Evolutionary conservation across 2,797 vertebrate genomes (phyloP).

Genomic region (Helarctos malayanus): DNA sequence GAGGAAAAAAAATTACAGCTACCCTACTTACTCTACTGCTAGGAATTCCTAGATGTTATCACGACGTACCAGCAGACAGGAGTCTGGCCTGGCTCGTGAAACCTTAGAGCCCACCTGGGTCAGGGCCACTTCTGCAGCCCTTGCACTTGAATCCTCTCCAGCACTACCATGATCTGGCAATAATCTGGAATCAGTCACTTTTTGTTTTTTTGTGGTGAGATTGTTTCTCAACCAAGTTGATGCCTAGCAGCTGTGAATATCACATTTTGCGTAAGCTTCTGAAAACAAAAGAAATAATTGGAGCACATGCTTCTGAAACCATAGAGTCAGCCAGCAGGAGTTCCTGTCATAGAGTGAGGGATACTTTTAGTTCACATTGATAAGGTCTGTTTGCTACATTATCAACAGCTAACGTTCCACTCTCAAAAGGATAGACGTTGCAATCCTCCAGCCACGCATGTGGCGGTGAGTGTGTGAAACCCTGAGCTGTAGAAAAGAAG

Average conservation of each 20-base stretch:
- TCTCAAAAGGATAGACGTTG: not conserved
- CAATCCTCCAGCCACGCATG: not conserved
- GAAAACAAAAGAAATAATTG: slow-evolving; percentile 66
- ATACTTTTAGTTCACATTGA: slow-evolving; percentile 48
- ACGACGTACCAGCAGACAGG: slow-evolving; percentile 63
- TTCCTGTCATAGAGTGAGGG: slow-evolving; percentile 34
- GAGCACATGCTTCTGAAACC: slow-evolving; percentile 54
- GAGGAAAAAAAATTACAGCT: slow-evolving; percentile 25
- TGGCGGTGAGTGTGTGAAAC: not conserved
- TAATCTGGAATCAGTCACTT: not conserved
- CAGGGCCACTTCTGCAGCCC: not conserved
- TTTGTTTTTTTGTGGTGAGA: not conserved
- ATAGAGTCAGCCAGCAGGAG: not conserved
- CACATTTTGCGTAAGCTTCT: slow-evolving; percentile 47
- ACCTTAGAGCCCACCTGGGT: slow-evolving; percentile 80
- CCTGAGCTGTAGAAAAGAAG: not conserved
- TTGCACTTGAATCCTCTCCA: not conserved
- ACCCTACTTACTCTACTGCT: slow-evolving; percentile 64
- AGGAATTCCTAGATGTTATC: slow-evolving; percentile 86
- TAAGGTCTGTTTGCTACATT: slow-evolving; percentile 69
- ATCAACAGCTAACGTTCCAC: slow-evolving; percentile 41
- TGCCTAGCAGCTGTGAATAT: slow-evolving; percentile 46
- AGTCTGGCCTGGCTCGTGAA: slow-evolving; percentile 82
- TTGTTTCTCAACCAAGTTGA: slow-evolving; percentile 13
- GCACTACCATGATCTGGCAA: not conserved